phyloP scores from a whole-genome alignment of 2,888 invertebrate species.

The Eueremaeus valkanovi region DNA sequence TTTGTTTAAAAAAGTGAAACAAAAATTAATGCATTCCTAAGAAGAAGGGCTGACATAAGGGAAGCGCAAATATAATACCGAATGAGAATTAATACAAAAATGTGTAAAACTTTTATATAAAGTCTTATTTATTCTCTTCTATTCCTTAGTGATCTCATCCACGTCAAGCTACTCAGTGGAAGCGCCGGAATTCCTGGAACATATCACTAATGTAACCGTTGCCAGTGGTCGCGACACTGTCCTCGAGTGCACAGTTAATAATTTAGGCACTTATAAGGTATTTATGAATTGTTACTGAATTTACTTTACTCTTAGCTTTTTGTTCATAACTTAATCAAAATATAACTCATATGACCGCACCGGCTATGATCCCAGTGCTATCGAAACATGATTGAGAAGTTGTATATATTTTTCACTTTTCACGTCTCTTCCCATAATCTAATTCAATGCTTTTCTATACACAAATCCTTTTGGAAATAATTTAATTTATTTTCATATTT shows the following conservation, averaged over 20 bases:
- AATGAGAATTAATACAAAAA: background rate
- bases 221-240: conserved; percentile 83
- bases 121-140: too few relatives aligned
- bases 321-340: background rate
- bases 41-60: too few relatives aligned
- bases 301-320: background rate
- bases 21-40: too few relatives aligned
- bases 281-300: background rate
- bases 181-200: conserved; percentile 77
- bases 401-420: too few relatives aligned
- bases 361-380: too few relatives aligned
- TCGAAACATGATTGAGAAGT: too few relatives aligned
- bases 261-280: conserved; percentile 86
- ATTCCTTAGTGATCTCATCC: conserved; percentile 1
- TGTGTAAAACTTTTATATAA: too few relatives aligned
- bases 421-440: too few relatives aligned
- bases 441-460: too few relatives aligned
- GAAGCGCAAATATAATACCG: too few relatives aligned
- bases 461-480: too few relatives aligned
- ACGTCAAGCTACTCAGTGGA: background rate
- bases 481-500: too few relatives aligned
- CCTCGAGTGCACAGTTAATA: conserved; percentile 83
- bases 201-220: conserved; percentile 83
- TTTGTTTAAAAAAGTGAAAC: background rate
- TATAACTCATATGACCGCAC: background rate